These are phyloP conservation scores for Cheilosia grossa DNA, from an alignment of 2,888 invertebrate species.

Conservation along the genomic window DNA sequence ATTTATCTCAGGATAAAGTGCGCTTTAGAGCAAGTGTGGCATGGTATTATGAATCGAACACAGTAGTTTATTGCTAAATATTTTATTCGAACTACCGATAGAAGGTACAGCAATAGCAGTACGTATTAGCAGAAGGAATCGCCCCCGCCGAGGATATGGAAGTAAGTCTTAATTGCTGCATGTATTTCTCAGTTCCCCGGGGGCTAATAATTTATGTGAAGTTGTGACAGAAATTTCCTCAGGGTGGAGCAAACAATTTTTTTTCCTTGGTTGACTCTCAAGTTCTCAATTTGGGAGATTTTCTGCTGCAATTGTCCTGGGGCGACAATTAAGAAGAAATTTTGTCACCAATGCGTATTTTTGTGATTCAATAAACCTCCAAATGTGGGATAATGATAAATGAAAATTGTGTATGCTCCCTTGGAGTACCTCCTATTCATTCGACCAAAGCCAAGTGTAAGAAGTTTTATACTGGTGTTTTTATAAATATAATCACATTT, in stretches of 20 bases:
- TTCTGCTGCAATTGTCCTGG: not conserved
- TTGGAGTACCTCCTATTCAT: too few relatives aligned
- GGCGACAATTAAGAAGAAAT: not conserved
- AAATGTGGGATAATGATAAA: too few relatives aligned
- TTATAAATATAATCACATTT: too few relatives aligned
- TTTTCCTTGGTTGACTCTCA: not conserved
- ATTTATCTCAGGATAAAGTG: conserved; percentile 12
- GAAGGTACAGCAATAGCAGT: conserved; percentile 16
- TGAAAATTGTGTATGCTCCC: too few relatives aligned
- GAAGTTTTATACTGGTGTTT: too few relatives aligned
- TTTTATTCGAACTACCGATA: conserved; percentile 29
- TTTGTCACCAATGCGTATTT: too few relatives aligned
- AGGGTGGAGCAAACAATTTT: not conserved
- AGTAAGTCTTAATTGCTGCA: conserved; percentile 43
- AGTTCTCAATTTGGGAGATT: conserved; percentile 22
- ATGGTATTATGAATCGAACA: conserved; percentile 15
- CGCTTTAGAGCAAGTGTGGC: conserved; percentile 11
- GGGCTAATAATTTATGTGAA: not conserved
- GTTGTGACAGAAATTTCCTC: not conserved
- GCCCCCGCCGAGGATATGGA: conserved; percentile 32
- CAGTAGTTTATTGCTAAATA: conserved; percentile 45
- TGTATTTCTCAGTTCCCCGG: not conserved
- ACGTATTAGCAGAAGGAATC: conserved; percentile 5
- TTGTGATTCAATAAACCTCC: too few relatives aligned
- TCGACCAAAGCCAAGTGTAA: too few relatives aligned